A percentile compares a stretch with the other conserved stretches of the same genome.
These are phyloP conservation scores for Drosophila acutilabella DNA, from an alignment of 2,888 invertebrate genomes.

Conservation along the genomic window DNA sequence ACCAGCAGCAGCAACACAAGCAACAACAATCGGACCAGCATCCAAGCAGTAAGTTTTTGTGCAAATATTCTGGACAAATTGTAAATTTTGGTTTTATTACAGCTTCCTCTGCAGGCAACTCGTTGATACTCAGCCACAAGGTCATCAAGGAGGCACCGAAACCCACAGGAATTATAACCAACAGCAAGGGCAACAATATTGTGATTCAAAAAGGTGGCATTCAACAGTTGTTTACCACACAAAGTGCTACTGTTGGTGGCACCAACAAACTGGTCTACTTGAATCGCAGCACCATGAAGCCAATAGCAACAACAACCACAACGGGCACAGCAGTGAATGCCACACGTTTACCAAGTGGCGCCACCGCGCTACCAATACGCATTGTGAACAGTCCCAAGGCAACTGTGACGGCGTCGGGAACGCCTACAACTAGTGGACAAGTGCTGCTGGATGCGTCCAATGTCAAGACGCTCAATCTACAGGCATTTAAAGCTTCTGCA, in stretches of 20 bases:
- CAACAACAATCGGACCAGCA: slow-evolving; percentile 25
- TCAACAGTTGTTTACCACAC: slow-evolving; percentile 61
- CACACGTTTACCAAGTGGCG: slow-evolving; percentile 65
- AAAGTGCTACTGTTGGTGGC: slow-evolving; percentile 26
- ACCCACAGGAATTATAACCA: slow-evolving; percentile 29
- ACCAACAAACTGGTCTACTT: slow-evolving; percentile 83
- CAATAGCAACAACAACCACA: slow-evolving; percentile 76
- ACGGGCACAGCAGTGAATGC: slow-evolving; percentile 58
- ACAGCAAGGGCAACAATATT: slow-evolving; percentile 64
- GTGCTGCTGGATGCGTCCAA: slow-evolving; percentile 51
- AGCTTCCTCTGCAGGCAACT: slow-evolving; percentile 46
- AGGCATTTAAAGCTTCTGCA: slow-evolving; percentile 54
- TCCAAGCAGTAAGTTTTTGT: slow-evolving; percentile 52
- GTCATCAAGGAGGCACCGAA: slow-evolving; percentile 78
- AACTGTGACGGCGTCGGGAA: slow-evolving; percentile 23
- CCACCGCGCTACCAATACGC: slow-evolving; percentile 67
- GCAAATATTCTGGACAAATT: no score
- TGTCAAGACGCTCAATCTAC: slow-evolving; percentile 59
- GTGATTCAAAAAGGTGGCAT: slow-evolving; percentile 78
- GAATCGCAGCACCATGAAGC: slow-evolving; percentile 84
- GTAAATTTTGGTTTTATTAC: neutral
- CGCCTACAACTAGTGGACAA: slow-evolving; percentile 27
- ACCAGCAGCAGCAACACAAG: slow-evolving; percentile 52
- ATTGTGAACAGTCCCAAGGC: slow-evolving; percentile 51
- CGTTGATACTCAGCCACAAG: slow-evolving; percentile 81